Evolutionary conservation across 92 coral and sea anemone genomes (phyloP), one percentile per base, ranked within the genome.

Genomic region (Nematostella vectensis): DNA sequence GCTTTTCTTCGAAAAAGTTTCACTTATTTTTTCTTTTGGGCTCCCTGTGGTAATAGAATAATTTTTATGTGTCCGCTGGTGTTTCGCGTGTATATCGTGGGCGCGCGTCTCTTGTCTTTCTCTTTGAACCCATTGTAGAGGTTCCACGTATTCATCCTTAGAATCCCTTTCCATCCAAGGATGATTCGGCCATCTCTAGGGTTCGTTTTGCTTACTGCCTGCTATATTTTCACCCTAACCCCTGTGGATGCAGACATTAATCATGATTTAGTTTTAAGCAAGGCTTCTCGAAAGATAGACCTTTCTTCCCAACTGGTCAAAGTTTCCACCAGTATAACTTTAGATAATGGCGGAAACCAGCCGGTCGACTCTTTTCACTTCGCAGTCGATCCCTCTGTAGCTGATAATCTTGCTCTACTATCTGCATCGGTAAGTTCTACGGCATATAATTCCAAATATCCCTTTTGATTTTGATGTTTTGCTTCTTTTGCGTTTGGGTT

Each of bases 251-350:
- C 78, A 71, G 80, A 76, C 59, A 62, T 87, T 40, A 69, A 93
- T 57, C 56, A 81, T 36, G 75, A 82, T 63, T 63, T 93, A 38
- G 53, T 68, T 31, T 71, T 74, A 55, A 76, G 70, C 59, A 83
- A 78, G 74, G 96, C 79, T 70, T 78, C 91, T 71, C 88, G 99
- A 25, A 82, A 87, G 77, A 93, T 93, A 72, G 99, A 93, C 64
- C 83, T 93, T 55, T 55, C 96, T 22, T 72, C 88, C 9, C 99
- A 93, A 60, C 63, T 87, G 11, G 82, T 82, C 9, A 93, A 87
- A 78, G 63, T 77, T 71, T 78, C 83, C 53, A 74, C 89, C 21
- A 62, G 86, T 33, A 38, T 93, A 20, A 77, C 91, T 12, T 71
- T 93, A 43, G 88, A 87, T 57, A 93, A 93, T 79, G 78, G 70